Conservation (phyloP, 2,797 vertebrate genomes). For the Rhincodon typus region DNA sequence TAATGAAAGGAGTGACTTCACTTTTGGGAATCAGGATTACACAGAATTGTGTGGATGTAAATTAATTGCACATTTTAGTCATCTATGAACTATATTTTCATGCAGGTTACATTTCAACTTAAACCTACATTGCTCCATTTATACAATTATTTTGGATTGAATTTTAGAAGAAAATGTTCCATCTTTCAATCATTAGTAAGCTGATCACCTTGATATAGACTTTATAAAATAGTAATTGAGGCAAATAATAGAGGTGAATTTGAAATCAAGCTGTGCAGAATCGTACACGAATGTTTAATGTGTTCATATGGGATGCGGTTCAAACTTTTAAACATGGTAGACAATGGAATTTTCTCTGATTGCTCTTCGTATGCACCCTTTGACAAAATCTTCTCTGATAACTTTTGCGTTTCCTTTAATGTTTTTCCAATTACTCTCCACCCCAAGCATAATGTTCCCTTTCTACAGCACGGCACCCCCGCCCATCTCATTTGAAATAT, state of each 20-base stretch:
- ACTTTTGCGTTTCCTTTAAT: background rate
- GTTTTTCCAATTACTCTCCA: background rate
- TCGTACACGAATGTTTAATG: background rate
- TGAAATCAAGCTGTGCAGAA: background rate
- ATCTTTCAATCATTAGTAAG: background rate
- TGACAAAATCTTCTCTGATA: background rate
- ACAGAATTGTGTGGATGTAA: background rate
- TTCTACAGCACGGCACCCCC: background rate
- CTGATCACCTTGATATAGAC: background rate
- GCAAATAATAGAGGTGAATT: too few relatives aligned
- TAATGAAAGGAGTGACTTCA: background rate
- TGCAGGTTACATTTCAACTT: background rate
- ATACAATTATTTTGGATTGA: background rate
- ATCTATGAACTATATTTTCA: background rate
- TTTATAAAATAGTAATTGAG: background rate
- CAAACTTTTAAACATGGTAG: background rate
- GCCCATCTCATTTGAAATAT: background rate
- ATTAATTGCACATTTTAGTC: conserved; percentile 7
- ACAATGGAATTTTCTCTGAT: background rate
- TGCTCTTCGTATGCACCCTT: background rate
- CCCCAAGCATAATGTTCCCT: background rate
- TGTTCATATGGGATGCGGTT: background rate
- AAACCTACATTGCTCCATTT: background rate
- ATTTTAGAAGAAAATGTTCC: background rate
- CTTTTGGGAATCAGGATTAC: background rate